Percentiles rank a stretch among this genome's conserved stretches.
Conservation (phyloP, 2,888 invertebrate genomes). For the Actias luna region DNA sequence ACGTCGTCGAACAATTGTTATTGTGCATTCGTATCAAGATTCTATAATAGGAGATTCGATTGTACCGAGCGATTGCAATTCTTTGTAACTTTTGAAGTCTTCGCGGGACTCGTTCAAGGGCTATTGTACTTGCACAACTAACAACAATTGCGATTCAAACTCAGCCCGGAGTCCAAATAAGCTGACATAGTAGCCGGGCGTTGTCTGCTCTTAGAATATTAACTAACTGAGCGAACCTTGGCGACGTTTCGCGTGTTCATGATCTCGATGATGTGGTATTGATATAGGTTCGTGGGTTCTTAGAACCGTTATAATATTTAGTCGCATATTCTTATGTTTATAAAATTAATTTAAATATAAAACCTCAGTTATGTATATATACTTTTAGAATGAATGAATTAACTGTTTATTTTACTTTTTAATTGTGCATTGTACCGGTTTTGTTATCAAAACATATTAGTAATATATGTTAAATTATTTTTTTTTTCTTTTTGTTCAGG, state of each 20-base stretch:
- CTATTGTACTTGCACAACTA: slow-evolving; percentile 61
- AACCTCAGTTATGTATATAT: too few species aligned
- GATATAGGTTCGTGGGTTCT: not conserved
- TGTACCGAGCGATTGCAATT: slow-evolving; percentile 8
- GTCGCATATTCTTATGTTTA: too few species aligned
- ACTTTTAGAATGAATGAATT: too few species aligned
- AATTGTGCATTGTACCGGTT: too few species aligned
- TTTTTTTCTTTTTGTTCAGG: too few species aligned
- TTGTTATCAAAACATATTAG: too few species aligned
- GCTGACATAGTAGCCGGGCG: slow-evolving; percentile 52
- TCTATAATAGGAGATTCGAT: slow-evolving; percentile 15
- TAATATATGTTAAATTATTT: too few species aligned
- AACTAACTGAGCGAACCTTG: slow-evolving; percentile 53
- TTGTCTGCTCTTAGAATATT: slow-evolving; percentile 54
- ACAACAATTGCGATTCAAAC: slow-evolving; percentile 66
- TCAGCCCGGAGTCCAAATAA: slow-evolving; percentile 63
- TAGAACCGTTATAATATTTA: not conserved
- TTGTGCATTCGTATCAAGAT: not conserved
- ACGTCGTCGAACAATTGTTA: slow-evolving; percentile 1
- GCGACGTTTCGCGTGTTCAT: slow-evolving; percentile 44
- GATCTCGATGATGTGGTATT: slow-evolving; percentile 46
- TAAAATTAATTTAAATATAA: too few species aligned
- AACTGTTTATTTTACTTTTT: too few species aligned
- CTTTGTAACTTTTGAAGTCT: slow-evolving; percentile 12
- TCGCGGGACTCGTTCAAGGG: slow-evolving; percentile 37